Conservation (phyloP, 2,113 vertebrate genomes). For the Cricetomys ansorgei region DNA sequence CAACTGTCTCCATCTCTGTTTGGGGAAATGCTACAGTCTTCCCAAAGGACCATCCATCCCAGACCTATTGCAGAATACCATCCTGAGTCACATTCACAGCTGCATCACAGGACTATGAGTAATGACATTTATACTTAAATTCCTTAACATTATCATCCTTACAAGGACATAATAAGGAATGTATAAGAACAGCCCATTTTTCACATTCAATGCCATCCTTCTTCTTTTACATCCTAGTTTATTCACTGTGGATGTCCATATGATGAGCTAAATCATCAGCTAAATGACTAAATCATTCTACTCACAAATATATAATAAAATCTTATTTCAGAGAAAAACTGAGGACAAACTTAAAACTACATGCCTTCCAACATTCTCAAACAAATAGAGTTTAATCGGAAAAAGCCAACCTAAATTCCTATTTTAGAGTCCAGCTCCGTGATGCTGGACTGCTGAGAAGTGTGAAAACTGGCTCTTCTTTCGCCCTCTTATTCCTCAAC, state of each 20-base stretch:
- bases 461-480: neutral
- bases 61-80: neutral
- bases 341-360: neutral
- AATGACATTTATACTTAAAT: neutral
- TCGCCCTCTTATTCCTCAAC: neutral
- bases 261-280: no score
- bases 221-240: neutral
- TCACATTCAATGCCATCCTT: neutral
- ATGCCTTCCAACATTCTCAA: neutral
- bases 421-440: neutral
- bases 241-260: no score
- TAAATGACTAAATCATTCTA: neutral
- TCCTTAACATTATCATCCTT: neutral
- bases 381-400: neutral
- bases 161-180: neutral
- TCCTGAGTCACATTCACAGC: accelerated
- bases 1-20: neutral
- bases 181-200: neutral
- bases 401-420: neutral
- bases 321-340: neutral
- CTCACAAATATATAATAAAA: neutral
- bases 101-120: neutral
- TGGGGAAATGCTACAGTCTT: neutral
- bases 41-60: neutral
- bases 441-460: neutral